These are phyloP conservation scores for Stegana nigrithorax DNA, from an alignment of 2,888 invertebrate genomes.

Conservation along the genomic window DNA sequence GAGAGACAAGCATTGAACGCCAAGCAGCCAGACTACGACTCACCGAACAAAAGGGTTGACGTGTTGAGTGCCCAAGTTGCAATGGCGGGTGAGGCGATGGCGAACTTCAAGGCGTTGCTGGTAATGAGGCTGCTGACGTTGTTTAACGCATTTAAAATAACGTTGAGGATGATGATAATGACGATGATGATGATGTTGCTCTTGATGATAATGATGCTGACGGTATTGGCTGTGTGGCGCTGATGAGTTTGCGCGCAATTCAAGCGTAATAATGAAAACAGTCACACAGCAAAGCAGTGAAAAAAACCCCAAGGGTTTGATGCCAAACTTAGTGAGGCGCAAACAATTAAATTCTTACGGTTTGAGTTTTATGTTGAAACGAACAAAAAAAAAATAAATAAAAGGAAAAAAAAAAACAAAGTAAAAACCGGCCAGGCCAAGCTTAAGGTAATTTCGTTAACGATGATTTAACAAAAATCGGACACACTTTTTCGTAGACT, in stretches of 20 bases:
- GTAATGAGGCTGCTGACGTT: not conserved
- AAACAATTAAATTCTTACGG: not conserved
- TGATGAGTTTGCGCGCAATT: conserved; percentile 57
- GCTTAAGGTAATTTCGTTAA: too few species aligned
- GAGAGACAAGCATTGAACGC: not conserved
- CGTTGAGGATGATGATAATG: not conserved
- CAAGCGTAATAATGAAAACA: conserved; percentile 52
- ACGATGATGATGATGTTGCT: not conserved
- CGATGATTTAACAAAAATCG: too few species aligned
- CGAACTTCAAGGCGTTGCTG: not conserved
- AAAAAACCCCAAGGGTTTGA: too few species aligned
- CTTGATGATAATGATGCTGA: not conserved
- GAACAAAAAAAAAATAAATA: too few species aligned
- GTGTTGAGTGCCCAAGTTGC: not conserved
- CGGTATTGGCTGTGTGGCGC: conserved; percentile 4
- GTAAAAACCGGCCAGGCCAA: too few species aligned
- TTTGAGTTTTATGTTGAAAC: not conserved
- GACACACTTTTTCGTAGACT: too few species aligned
- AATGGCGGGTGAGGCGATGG: too few species aligned
- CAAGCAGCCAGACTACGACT: too few species aligned
- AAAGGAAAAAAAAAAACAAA: too few species aligned
- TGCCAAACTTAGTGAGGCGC: conserved; percentile 24
- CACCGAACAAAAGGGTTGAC: conserved; percentile 16
- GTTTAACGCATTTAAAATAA: too few species aligned
- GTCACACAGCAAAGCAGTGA: conserved; percentile 17